Evolutionary conservation across 2,888 invertebrate species (phyloP).

Genomic region (Nezara viridula): DNA sequence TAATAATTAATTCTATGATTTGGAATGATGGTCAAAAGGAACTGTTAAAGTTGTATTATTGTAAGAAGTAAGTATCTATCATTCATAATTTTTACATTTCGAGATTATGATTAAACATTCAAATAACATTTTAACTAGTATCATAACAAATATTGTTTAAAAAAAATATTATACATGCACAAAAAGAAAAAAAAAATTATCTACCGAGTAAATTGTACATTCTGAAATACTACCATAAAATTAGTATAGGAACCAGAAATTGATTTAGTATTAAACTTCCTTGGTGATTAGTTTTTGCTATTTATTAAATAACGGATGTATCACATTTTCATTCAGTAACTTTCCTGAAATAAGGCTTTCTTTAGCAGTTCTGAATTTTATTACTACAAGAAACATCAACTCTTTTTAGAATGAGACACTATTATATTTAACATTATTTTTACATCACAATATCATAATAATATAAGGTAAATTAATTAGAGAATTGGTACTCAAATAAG

Average conservation of each 20-base stretch:
- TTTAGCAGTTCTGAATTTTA: not conserved
- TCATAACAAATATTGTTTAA: not conserved
- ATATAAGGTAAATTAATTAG: not conserved
- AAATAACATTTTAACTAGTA: not conserved
- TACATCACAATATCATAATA: not conserved
- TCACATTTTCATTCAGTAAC: not conserved
- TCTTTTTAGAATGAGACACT: not conserved
- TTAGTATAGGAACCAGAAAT: not conserved
- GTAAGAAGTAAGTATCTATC: not conserved
- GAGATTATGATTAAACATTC: not conserved
- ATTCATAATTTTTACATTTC: not conserved
- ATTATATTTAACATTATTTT: not conserved
- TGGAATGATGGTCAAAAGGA: slow-evolving; percentile 6
- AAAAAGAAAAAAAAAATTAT: not conserved
- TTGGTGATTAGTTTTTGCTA: not conserved
- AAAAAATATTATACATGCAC: not conserved
- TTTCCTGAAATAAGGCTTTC: not conserved
- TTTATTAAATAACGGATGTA: not conserved
- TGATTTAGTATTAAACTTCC: not conserved
- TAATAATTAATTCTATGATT: slow-evolving; percentile 7
- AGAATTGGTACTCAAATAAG: not conserved
- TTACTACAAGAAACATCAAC: not conserved
- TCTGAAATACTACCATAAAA: not conserved
- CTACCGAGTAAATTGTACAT: not conserved
- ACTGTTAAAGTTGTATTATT: not conserved